Base-by-base conservation (phyloP, 2,888 invertebrate genomes). In the Drosophila kanekoi region DNA sequence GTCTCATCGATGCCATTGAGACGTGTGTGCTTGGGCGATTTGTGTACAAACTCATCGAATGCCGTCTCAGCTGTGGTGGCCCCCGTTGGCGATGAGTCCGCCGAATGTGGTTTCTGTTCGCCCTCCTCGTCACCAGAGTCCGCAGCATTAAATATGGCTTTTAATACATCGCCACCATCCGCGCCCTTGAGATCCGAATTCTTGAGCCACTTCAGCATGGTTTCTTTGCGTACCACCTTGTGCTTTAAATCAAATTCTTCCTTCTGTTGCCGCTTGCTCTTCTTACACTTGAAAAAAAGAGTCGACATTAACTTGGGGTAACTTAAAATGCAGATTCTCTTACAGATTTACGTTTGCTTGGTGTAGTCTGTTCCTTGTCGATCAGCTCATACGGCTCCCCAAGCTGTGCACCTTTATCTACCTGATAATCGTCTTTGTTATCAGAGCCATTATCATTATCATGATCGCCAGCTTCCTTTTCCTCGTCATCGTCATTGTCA, bases 181-280 rank as follows among this genome's bases (percentile, higher is more conserved):
- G 90, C 92, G 33, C 90, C 91, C 57, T 90, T 91, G 47, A 92
- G 81, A 81, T 92, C 92, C 8, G 92, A 92, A 70, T 92, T 92
- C 49, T 90, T 85, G 3, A 92, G 76, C 92, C 89, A 91, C 45
- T 92, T 91, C 75, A 91, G 81, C 20, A 92, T 84, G 45, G 90
- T 90, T 1, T 90, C 86, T 56, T 91, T 87, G 49, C 72, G 72
- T 35, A 68, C 61, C 10, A 79, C 72, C 28, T 79, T 79, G 23
- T 71, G 61, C 43, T 77, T 77, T 33, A 74, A 51, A 45, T 77
- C 56, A 20, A 66, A 57, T 45, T 71, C 73, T 4, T 66, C 41
- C 43, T 62, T 59, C 9, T 52, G 37, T 23, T 68, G 67, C 3
- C 70, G 51, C 53, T 74, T 85, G 18, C 23, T 47, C 68, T 77